Percentiles rank a stretch among this genome's conserved stretches.
These are phyloP conservation scores for Tenthredo amoena DNA, from an alignment of 2,888 invertebrate genomes.

Conservation along the genomic window DNA sequence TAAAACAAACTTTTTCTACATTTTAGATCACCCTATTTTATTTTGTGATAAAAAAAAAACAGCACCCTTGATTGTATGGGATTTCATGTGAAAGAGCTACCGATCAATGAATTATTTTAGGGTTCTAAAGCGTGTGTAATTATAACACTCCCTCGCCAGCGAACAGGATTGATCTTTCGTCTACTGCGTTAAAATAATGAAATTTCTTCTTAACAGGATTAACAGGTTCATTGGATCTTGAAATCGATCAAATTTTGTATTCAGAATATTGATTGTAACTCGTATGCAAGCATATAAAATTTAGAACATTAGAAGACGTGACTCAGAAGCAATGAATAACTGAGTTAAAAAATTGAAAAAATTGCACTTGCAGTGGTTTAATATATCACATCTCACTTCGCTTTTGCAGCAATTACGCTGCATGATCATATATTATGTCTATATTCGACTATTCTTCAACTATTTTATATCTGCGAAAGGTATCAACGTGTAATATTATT, in stretches of 20 bases:
- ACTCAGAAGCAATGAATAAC: too few species aligned
- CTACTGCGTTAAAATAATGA: background rate
- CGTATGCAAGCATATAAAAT: background rate
- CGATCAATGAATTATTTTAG: slow-evolving; percentile 14
- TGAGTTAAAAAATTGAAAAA: too few species aligned
- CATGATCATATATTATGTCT: background rate
- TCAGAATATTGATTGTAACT: background rate
- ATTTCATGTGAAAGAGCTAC: background rate
- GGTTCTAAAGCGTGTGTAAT: background rate
- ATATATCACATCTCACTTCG: too few species aligned
- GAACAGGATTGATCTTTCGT: background rate
- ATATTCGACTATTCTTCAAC: background rate
- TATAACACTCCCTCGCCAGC: background rate
- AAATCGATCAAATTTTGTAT: background rate
- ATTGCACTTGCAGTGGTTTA: too few species aligned
- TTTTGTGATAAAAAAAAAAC: background rate
- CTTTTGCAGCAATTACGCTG: background rate
- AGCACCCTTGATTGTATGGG: background rate
- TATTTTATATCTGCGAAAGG: background rate
- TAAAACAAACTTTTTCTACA: too few species aligned
- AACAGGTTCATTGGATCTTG: background rate
- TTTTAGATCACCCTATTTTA: background rate
- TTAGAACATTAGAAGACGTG: background rate
- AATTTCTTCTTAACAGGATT: background rate
- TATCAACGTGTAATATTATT: background rate